phyloP scores from a whole-genome alignment of 1,140 invertebrate species.

The Cyclargus thomasi region DNA sequence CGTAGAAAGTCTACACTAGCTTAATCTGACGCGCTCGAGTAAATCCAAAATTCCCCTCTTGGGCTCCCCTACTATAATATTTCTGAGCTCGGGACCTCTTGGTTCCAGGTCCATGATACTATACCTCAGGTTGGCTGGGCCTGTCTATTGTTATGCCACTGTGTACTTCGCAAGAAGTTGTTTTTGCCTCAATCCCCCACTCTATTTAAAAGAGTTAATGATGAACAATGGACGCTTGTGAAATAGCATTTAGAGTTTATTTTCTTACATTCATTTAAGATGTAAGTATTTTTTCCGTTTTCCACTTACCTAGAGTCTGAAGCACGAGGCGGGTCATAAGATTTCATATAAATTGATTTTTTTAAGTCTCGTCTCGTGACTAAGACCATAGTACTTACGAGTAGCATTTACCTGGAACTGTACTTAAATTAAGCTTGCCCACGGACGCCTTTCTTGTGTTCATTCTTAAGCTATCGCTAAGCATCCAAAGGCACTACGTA shows the following conservation, averaged over 20 bases:
- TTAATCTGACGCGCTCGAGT: too few species aligned
- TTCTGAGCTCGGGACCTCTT: too few species aligned
- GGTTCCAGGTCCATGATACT: too few species aligned
- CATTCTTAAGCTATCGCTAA: not conserved
- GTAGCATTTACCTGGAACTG: conserved; percentile 10
- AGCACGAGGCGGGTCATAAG: too few species aligned
- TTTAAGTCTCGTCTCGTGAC: too few species aligned
- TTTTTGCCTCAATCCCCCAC: not conserved
- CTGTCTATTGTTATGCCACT: not conserved
- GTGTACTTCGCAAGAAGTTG: not conserved
- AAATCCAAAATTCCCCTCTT: too few species aligned
- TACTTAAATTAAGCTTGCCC: conserved; percentile 7
- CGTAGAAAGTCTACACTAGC: too few species aligned
- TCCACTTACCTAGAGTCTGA: not conserved
- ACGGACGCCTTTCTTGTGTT: not conserved
- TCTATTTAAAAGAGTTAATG: not conserved
- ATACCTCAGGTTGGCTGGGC: too few species aligned
- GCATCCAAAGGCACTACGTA: not conserved
- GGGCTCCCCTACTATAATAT: too few species aligned
- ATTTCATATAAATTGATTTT: too few species aligned
- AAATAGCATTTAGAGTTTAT: conserved; percentile 18
- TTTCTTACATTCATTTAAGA: not conserved
- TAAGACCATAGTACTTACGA: conserved; percentile 2
- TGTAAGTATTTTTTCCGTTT: not conserved
- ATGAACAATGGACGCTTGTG: conserved; percentile 32